Evolutionary conservation across 2,113 vertebrate species (phyloP).

Genomic region (Vireo altiloquus): DNA sequence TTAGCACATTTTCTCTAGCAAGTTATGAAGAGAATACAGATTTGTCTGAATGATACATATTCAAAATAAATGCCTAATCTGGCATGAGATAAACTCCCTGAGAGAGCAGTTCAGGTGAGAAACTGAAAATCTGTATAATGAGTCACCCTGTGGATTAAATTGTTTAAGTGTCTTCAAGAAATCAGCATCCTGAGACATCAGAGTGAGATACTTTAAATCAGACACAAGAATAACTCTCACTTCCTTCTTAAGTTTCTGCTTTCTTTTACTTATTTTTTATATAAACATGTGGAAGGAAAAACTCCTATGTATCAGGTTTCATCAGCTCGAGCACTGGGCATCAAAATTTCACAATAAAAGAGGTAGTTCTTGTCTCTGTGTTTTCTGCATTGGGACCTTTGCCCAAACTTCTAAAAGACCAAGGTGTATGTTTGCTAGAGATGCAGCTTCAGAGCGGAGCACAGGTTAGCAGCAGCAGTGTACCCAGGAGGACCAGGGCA

Average conservation of each 20-base stretch:
- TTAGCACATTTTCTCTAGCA: background rate
- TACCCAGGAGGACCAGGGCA: background rate
- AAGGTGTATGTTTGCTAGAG: background rate
- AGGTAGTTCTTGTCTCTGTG: background rate
- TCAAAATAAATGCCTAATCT: background rate
- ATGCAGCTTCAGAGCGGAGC: background rate
- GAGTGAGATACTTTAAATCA: background rate
- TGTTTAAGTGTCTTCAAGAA: background rate
- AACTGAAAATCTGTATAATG: background rate
- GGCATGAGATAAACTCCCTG: background rate
- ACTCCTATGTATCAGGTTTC: background rate
- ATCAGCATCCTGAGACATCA: background rate
- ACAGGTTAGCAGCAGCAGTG: rapidly evolving
- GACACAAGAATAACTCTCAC: background rate
- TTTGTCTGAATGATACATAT: background rate
- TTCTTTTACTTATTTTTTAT: background rate
- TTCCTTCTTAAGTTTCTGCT: background rate
- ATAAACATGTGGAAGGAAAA: background rate
- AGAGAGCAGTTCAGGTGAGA: background rate
- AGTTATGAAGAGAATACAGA: background rate
- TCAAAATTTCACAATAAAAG: background rate
- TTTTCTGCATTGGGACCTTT: background rate
- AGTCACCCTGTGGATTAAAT: background rate
- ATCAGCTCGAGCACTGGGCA: rapidly evolving
- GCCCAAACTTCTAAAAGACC: background rate